Evolutionary conservation across 2,113 vertebrate genomes (phyloP), one percentile per base, ranked within the genome.

Genomic region (Desmodus rotundus): DNA sequence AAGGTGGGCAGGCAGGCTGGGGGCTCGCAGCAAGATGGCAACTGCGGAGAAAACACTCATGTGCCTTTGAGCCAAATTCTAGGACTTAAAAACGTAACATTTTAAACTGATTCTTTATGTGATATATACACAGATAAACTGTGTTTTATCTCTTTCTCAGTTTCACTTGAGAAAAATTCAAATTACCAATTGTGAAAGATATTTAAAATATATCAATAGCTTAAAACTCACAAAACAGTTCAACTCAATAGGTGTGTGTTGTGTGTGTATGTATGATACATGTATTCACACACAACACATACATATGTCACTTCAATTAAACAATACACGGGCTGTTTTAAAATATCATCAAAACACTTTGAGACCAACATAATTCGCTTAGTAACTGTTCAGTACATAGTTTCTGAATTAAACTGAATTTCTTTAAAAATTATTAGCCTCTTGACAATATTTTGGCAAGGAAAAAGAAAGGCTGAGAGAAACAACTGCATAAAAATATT

Each of bases 351-450:
- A 15, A 80, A 91, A 47, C 19, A 72, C 22, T 74, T 63, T 16
- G 85, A 89, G 65, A 83, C 50, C 24, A 93, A 87, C 16, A 13
- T 8, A 31, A 11, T 19, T 43, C 56, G 47, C 58, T n/a, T 61
- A 54, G 9, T 65, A 70, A 56, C 22, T 74, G 13, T 76, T 82
- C 41, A 90, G 61, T 56, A 45, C 1, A 93, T 41, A 85, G 82
- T 52, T 90, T 88, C 31, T 82, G 0, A 76, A 91, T 41, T 70
- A 88, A 87, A 91, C 16, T 52, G 50, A 47, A 70, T 84, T 73
- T 70, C 81, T 84, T 95, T 84, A 93, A 9, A 82, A 89, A 87
- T 93, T 76, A 89, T 89, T 86, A 43, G 12, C 33, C 68, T 92
- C 68, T 88, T 89, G 36, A 81, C 41, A 89, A 70, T 31, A 58